Conservation (phyloP, 2,797 vertebrate genomes). For the Kryptolebias ocellatus region DNA sequence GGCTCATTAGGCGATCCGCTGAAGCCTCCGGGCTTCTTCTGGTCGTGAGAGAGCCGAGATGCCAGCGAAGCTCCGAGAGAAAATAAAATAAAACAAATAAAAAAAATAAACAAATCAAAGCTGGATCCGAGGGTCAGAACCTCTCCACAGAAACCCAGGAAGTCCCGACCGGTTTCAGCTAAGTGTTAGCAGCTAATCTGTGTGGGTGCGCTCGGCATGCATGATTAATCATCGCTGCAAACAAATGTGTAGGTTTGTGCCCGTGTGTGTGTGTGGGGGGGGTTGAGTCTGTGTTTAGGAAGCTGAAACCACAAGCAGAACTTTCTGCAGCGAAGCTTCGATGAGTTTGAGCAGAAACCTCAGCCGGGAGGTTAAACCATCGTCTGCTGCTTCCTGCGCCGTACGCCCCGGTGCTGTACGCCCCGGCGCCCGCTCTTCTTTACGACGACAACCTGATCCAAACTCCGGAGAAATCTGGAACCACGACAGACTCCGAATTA, state of each 20-base stretch:
- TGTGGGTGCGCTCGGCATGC: constrained; percentile 37
- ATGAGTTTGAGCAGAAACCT: neutral
- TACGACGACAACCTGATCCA: no score
- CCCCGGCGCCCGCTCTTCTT: no score
- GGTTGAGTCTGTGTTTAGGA: constrained; percentile 10
- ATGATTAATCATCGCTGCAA: constrained; percentile 39
- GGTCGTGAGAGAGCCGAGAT: constrained; percentile 9
- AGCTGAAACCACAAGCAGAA: constrained; percentile 9
- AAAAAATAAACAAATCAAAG: neutral
- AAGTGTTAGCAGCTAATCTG: constrained; percentile 27
- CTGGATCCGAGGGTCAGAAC: constrained; percentile 23
- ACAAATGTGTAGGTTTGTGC: constrained; percentile 5
- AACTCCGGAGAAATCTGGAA: no score
- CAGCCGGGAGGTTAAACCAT: neutral
- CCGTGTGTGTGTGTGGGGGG: constrained; percentile 23
- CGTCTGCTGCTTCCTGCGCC: neutral
- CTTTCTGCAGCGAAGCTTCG: neutral
- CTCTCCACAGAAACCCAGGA: constrained; percentile 19
- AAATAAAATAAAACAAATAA: neutral
- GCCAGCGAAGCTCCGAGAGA: constrained; percentile 21
- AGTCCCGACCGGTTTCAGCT: constrained; percentile 13
- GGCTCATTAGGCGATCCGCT: constrained; percentile 61
- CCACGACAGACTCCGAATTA: no score
- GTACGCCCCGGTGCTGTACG: neutral
- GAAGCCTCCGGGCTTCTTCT: neutral